A percentile compares a stretch with the other conserved stretches of the same genome.
phyloP scores from a whole-genome alignment of 30 jellyfish, hydroid and myxozoan genomes.

The Hydra vulgaris region DNA sequence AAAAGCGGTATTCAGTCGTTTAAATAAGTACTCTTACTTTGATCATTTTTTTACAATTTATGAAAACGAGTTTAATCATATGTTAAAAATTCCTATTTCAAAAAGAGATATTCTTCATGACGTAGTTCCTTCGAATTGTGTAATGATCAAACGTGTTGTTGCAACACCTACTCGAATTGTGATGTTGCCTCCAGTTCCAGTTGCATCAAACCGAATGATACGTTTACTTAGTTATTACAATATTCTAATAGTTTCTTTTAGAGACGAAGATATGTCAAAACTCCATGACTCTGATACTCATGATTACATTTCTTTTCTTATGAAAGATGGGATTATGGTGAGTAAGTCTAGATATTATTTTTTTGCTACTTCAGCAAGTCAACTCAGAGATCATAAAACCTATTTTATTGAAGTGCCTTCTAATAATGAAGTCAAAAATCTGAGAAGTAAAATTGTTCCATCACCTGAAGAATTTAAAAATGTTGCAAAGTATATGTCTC shows the following conservation, averaged over 20 bases:
- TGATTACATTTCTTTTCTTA: background rate
- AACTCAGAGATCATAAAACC: slow-evolving; percentile 58
- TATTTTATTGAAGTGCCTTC: slow-evolving; percentile 44
- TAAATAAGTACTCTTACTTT: slow-evolving; percentile 11
- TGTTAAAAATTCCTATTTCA: slow-evolving; percentile 12
- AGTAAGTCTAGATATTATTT: slow-evolving; percentile 20
- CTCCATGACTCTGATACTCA: slow-evolving; percentile 19
- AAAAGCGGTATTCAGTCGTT: background rate
- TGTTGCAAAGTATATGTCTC: slow-evolving; percentile 45
- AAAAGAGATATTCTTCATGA: slow-evolving; percentile 16
- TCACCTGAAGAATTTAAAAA: slow-evolving; percentile 22
- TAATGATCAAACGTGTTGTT: slow-evolving; percentile 33
- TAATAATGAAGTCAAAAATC: slow-evolving; percentile 24
- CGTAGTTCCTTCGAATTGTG: slow-evolving; percentile 36
- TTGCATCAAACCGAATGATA: slow-evolving; percentile 51
- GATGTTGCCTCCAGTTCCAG: slow-evolving; percentile 57
- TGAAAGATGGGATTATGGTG: slow-evolving; percentile 32
- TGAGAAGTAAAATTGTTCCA: slow-evolving; percentile 32
- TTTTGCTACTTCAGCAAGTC: slow-evolving; percentile 65
- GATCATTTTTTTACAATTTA: slow-evolving; percentile 17
- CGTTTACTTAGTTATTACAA: slow-evolving; percentile 30
- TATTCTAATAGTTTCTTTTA: slow-evolving; percentile 36
- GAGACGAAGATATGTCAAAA: slow-evolving; percentile 49
- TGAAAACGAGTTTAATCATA: background rate
- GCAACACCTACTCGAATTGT: slow-evolving; percentile 51